Base-by-base conservation (phyloP, 2,888 invertebrate genomes). In the Notodonta dromedarius region DNA sequence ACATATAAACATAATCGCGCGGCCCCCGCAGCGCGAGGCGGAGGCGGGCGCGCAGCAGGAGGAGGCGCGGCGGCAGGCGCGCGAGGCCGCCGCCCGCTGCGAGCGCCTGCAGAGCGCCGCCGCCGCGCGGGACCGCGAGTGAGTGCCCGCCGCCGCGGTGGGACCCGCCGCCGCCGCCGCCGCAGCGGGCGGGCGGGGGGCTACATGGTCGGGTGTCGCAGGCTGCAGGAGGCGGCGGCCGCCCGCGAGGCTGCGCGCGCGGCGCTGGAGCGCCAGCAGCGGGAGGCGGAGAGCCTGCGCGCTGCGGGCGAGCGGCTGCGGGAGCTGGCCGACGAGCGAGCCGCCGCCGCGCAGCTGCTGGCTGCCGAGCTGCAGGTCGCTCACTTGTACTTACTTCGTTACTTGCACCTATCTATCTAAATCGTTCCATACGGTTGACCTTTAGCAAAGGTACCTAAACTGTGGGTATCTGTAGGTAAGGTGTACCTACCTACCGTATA, bases 11-110 rank as follows among this genome's bases (percentile, higher is more conserved):
- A 24, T 2, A 24, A 24, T 24, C 24, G 24, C 24, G 40, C 4
- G 14, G 44, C n/a, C 14, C n/a, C 5, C 53, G 64, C 77, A n/a
- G 67, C 83, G 44, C 59, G 84, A 71, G 77, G 66, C 46, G 56
- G 59, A 59, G 42, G 62, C 55, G 51, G 56, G 53, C 32, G 61
- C 57, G n/a, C 16, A 80, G 83, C 60, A 76, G 73, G 5, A 76
- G 77, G 79, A 16, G 79, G 81, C 60, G 73, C 68, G 32, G 75
- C 82, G 16, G 61, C 63, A 16, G 63, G 57, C 2, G 72, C 59
- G 57, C 6, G 80, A 82, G 53, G 78, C 66, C 46, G 81, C 83
- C 42, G 71, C 64, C 58, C 76, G 73, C 44, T 40, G 60, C 11
- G 56, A 58, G n/a, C 63, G 57, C 2, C 8, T 60, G 58, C 57